These are phyloP conservation scores for Plebejus argus DNA, from an alignment of 2,888 invertebrate species.

Conservation along the genomic window DNA sequence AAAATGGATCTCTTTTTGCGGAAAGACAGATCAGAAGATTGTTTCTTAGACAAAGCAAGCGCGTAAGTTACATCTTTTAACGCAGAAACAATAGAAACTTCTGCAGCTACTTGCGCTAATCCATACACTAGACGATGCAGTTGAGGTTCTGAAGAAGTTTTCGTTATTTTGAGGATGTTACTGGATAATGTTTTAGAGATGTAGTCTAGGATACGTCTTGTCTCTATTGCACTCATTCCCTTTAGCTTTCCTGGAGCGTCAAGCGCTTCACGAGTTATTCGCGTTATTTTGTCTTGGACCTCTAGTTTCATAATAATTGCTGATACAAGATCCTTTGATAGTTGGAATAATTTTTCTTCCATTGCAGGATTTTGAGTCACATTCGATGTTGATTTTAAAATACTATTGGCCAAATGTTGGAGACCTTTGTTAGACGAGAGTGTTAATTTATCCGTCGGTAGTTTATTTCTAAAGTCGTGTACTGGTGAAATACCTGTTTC, in stretches of 20 bases:
- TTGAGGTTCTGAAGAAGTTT: constrained; percentile 72
- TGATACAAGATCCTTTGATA: constrained; percentile 71
- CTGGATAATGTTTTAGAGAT: constrained; percentile 72
- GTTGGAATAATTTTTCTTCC: constrained; percentile 68
- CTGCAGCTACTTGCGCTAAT: constrained; percentile 73
- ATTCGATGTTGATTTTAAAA: constrained; percentile 65
- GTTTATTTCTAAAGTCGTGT: constrained; percentile 63
- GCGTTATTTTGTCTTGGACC: constrained; percentile 74
- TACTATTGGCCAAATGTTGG: constrained; percentile 64
- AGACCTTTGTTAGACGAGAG: constrained; percentile 64
- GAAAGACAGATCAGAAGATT: constrained; percentile 68
- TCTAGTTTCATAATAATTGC: constrained; percentile 70
- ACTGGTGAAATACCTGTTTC: constrained; percentile 68
- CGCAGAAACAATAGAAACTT: constrained; percentile 72
- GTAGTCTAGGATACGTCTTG: constrained; percentile 71
- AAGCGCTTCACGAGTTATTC: constrained; percentile 70
- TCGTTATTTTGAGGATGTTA: constrained; percentile 68
- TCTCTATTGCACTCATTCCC: constrained; percentile 74
- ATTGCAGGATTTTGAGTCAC: constrained; percentile 69
- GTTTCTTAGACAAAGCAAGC: constrained; percentile 67
- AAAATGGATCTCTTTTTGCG: constrained; percentile 61
- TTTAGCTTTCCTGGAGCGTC: constrained; percentile 72
- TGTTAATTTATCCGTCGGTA: constrained; percentile 51
- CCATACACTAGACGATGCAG: constrained; percentile 73
- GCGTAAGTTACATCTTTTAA: constrained; percentile 73